phyloP scores from a whole-genome alignment of 1,140 invertebrate genomes.

The Xylocopa sonorina region DNA sequence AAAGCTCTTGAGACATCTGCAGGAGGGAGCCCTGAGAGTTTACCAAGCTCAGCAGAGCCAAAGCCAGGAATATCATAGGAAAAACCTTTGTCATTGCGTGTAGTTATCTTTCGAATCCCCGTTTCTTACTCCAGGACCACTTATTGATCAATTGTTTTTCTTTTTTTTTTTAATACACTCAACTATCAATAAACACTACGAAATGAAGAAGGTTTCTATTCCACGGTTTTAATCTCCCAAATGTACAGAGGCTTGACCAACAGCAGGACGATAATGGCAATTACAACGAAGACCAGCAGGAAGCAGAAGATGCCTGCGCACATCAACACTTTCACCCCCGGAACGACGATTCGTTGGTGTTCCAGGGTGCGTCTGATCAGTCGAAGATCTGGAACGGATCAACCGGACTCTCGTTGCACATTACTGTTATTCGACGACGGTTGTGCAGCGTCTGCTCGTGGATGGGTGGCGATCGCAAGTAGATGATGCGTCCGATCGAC shows the following conservation, averaged over 20 bases:
- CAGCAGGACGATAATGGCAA: conserved; percentile 63
- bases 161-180: neutral
- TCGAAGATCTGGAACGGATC: neutral
- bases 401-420: neutral
- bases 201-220: neutral
- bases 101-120: neutral
- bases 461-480: conserved; percentile 61
- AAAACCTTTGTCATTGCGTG: neutral
- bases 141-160: neutral
- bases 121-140: neutral
- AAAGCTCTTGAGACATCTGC: conserved; percentile 76
- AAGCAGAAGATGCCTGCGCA: conserved; percentile 68
- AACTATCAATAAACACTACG: neutral
- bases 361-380: conserved; percentile 23
- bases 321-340: conserved; percentile 56
- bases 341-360: neutral
- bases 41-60: conserved; percentile 6
- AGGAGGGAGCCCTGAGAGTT: conserved; percentile 65
- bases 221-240: conserved; percentile 64
- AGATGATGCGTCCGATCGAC: conserved; percentile 56
- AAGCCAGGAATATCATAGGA: neutral
- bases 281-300: conserved; percentile 68
- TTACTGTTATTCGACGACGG: neutral
- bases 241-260: conserved; percentile 71
- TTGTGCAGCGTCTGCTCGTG: conserved; percentile 2